phyloP scores from a whole-genome alignment of 2,888 invertebrate species.

The Unio pictorum region DNA sequence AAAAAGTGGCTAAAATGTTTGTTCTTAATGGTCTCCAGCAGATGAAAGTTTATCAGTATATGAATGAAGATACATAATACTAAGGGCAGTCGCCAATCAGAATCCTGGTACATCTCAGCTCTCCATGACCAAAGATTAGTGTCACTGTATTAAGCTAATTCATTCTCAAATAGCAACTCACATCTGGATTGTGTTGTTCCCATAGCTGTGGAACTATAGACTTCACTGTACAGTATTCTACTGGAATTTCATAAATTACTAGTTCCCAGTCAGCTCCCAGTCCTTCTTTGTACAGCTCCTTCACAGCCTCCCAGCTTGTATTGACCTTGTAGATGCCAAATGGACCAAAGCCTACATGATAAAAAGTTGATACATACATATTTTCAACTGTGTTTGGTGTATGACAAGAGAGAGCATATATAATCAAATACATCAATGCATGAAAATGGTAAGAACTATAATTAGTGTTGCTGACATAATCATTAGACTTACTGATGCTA shows the following conservation, averaged over 20 bases:
- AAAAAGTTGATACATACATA: background rate
- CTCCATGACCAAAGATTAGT: too few species aligned
- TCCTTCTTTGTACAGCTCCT: conserved; percentile 71
- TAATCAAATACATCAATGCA: too few species aligned
- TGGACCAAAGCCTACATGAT: conserved; percentile 84
- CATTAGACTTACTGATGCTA: too few species aligned
- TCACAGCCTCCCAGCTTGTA: conserved; percentile 88
- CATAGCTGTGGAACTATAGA: conserved; percentile 80
- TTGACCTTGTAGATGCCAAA: conserved; percentile 82
- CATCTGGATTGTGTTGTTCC: conserved; percentile 81
- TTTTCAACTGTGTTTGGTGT: too few species aligned
- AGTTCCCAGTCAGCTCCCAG: conserved; percentile 64
- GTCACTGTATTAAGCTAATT: background rate
- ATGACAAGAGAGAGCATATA: too few species aligned
- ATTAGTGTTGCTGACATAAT: too few species aligned
- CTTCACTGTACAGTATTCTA: conserved; percentile 80
- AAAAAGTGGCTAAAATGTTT: too few species aligned
- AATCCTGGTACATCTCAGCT: background rate
- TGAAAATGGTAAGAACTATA: too few species aligned
- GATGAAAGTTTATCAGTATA: too few species aligned
- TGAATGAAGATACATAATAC: background rate
- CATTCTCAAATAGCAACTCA: conserved; percentile 68
- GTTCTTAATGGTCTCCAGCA: too few species aligned
- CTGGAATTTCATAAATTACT: conserved; percentile 66
- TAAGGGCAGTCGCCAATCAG: background rate